phyloP scores from a whole-genome alignment of 2,888 invertebrate species.

The Biston stratarius region DNA sequence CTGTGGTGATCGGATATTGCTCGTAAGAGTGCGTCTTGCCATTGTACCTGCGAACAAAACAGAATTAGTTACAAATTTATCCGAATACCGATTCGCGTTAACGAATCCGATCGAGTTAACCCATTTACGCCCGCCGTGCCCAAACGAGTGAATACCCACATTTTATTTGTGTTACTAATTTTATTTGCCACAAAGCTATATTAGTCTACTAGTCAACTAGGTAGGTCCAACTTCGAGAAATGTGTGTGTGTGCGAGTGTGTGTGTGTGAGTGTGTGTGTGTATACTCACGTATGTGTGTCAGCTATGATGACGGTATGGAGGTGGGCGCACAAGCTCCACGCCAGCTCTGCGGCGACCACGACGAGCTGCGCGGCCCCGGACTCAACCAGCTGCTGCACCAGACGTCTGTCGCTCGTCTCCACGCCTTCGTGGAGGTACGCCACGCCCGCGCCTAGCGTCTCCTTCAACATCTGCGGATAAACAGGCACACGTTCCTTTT shows the following conservation, averaged over 20 bases:
- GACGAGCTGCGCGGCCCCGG: conserved; percentile 95
- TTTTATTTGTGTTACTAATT: too few relatives aligned
- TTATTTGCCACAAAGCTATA: too few relatives aligned
- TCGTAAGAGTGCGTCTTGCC: conserved; percentile 93
- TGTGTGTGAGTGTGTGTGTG: not conserved
- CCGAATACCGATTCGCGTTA: too few relatives aligned
- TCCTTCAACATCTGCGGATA: conserved; percentile 91
- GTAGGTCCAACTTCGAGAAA: too few relatives aligned
- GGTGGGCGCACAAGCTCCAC: conserved; percentile 96
- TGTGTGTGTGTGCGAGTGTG: too few relatives aligned
- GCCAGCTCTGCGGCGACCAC: conserved; percentile 97
- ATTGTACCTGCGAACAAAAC: conserved; percentile 76
- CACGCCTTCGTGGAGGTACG: conserved; percentile 98
- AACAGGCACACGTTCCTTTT: not conserved
- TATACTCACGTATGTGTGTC: conserved; percentile 92
- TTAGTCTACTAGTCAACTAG: too few relatives aligned
- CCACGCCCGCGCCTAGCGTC: conserved; percentile 97
- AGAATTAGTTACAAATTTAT: too few relatives aligned
- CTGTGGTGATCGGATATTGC: conserved; percentile 98
- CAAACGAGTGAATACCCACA: too few relatives aligned
- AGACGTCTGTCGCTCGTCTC: conserved; percentile 93
- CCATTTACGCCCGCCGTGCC: too few relatives aligned
- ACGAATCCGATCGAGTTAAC: too few relatives aligned
- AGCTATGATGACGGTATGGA: conserved; percentile 98
- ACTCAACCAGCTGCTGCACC: conserved; percentile 97